These are phyloP conservation scores for Pipa parva DNA, from an alignment of 2,113 vertebrate genomes.

Conservation along the genomic window DNA sequence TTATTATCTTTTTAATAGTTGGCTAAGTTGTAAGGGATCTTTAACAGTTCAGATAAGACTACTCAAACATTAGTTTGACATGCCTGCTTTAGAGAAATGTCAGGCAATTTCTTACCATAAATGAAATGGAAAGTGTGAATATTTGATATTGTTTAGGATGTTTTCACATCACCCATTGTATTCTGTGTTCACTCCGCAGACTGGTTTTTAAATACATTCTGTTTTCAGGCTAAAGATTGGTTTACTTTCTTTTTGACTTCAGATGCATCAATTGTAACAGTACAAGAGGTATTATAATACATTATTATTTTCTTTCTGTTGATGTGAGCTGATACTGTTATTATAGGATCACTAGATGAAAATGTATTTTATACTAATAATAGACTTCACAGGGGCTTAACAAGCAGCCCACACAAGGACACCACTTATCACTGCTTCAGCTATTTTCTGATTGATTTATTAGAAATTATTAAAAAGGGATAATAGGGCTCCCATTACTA, in stretches of 20 bases:
- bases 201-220: neutral
- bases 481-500: constrained; percentile 1
- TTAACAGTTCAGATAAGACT: no score
- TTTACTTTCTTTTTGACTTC: constrained; percentile 4
- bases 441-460: constrained; percentile 34
- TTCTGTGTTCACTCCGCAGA: neutral
- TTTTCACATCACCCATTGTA: neutral
- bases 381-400: constrained; percentile 20
- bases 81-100: no score
- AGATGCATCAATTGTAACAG: constrained; percentile 30
- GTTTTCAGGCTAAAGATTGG: neutral
- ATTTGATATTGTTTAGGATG: no score
- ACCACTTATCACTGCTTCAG: constrained; percentile 26
- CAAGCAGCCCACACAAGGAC: constrained; percentile 35
- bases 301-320: constrained; percentile 35
- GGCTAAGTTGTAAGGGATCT: no score
- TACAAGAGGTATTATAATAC: constrained; percentile 34
- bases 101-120: no score
- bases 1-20: no score
- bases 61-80: no score
- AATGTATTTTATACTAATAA: constrained; percentile 33
- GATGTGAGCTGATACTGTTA: constrained; percentile 33
- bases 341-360: constrained; percentile 30
- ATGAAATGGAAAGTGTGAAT: no score
- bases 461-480: constrained; percentile 35